These are phyloP conservation scores for Anagrus nilaparvatae DNA, from an alignment of 1,140 invertebrate species.

Conservation along the genomic window DNA sequence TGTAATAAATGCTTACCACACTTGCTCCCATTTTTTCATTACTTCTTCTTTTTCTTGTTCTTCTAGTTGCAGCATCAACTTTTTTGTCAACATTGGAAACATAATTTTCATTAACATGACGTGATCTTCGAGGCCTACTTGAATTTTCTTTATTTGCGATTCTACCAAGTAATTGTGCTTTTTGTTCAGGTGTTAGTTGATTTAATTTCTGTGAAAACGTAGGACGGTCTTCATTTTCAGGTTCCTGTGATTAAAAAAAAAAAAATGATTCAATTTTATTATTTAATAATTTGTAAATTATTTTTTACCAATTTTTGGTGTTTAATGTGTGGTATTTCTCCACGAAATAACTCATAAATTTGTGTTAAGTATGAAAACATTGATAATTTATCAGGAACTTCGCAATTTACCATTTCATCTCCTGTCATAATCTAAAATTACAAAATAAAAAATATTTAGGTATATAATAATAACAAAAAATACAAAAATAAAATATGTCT, in stretches of 20 bases:
- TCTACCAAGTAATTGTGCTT: conserved; percentile 33
- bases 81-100: conserved; percentile 30
- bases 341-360: conserved; percentile 72
- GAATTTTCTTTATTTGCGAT: conserved; percentile 29
- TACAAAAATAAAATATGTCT: conserved; percentile 2
- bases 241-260: conserved; percentile 27
- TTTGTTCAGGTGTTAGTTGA: conserved; percentile 36
- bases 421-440: conserved; percentile 58
- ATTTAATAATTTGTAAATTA: background rate
- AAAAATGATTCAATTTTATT: conserved; percentile 1
- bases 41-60: conserved; percentile 43
- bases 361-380: conserved; percentile 81
- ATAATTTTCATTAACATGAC: conserved; percentile 31
- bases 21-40: conserved; percentile 44
- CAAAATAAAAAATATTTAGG: conserved; percentile 4
- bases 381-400: conserved; percentile 60
- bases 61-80: conserved; percentile 28
- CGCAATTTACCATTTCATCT: conserved; percentile 64
- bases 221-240: conserved; percentile 32
- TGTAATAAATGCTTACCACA: conserved; percentile 48
- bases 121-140: conserved; percentile 25
- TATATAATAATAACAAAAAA: conserved; percentile 7
- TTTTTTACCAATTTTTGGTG: conserved; percentile 60
- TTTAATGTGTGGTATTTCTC: conserved; percentile 72
- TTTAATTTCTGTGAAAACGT: conserved; percentile 33